These are phyloP conservation scores for Morone chrysops DNA, from an alignment of 2,113 vertebrate species.

Conservation along the genomic window DNA sequence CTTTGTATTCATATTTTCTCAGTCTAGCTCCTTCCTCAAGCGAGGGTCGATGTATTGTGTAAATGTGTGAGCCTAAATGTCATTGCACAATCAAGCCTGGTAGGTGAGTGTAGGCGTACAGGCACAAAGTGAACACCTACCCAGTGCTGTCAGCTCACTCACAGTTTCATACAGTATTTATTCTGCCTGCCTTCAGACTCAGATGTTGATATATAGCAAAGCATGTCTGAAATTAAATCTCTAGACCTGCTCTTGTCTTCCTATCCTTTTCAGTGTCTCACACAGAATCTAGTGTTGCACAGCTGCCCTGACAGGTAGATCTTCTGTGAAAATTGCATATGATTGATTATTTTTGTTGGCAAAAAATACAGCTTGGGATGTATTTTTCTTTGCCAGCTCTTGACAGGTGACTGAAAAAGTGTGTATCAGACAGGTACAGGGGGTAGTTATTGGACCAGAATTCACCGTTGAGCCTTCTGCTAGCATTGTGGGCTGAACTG, in stretches of 20 bases:
- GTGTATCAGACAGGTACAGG: background rate
- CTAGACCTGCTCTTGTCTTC: background rate
- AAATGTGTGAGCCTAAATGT: background rate
- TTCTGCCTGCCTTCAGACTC: background rate
- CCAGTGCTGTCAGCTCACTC: conserved; percentile 2
- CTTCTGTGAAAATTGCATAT: background rate
- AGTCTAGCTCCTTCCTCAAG: background rate
- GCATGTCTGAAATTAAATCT: conserved; percentile 1
- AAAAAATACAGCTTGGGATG: background rate
- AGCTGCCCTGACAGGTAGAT: background rate
- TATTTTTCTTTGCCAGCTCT: background rate
- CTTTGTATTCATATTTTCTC: background rate
- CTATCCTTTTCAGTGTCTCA: background rate
- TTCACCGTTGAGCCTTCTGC: background rate
- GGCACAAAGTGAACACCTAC: background rate
- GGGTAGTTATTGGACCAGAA: conserved; percentile 7
- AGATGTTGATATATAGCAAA: background rate
- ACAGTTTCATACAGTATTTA: conserved; percentile 9
- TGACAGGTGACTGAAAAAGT: conserved; percentile 37
- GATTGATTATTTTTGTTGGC: conserved; percentile 1
- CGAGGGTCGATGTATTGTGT: too few species aligned
- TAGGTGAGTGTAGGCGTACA: conserved; percentile 2
- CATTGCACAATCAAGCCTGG: background rate
- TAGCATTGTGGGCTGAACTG: conserved; percentile 2
- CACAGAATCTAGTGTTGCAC: background rate